Base-by-base conservation (phyloP, 2,797 vertebrate genomes). In the Cossypha dichroa region DNA sequence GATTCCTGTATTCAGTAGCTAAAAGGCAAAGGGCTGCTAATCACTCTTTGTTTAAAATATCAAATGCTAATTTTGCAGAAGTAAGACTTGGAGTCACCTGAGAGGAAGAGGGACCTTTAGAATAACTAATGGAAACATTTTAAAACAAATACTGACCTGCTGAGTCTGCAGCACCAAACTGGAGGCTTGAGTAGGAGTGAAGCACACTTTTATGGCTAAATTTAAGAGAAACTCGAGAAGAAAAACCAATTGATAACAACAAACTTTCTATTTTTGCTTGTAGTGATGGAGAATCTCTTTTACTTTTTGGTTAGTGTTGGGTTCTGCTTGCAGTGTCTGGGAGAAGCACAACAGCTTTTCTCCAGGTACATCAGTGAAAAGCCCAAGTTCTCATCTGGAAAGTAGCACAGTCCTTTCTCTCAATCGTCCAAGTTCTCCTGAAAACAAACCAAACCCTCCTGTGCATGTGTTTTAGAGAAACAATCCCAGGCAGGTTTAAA, bases 231-330 rank as follows among this genome's bases (percentile, higher is more conserved):
- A 31, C 13, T 46, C 41, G 21, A 8, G 40, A 36, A 78, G 17
- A 46, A 55, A 66, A 66, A 17, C 3, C 19, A 55, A 7, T 11
- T 55, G 33, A 16, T 55, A 21, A 55, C 75, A 64, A 45, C 33
- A 66, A 55, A 36, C 33, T 38, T 78, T 8, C 22, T 55, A 5
- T 8, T 55, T 66, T 46, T 55, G 17, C 11, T 55, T 16, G 28
- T 16, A n/a, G 28, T 6, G 49, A 8, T 10, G 23, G n/a, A 46
- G 17, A 55, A 55, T 46, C 17, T 45, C 31, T 29, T 55, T 45
- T 10, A 25, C 40, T 8, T 13, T 3, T 31, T 54, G 49, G 25
- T 31, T 10, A 6, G 38, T 19, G 38, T 12, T 1, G 0, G 31
- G 59, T 29, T 77, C 25, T 63, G 59, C n/a, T 34, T 34, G 59